Percentiles rank a stretch among this genome's conserved stretches.
phyloP scores from a whole-genome alignment of 2,888 invertebrate species.

The Standfussiana lucernea region DNA sequence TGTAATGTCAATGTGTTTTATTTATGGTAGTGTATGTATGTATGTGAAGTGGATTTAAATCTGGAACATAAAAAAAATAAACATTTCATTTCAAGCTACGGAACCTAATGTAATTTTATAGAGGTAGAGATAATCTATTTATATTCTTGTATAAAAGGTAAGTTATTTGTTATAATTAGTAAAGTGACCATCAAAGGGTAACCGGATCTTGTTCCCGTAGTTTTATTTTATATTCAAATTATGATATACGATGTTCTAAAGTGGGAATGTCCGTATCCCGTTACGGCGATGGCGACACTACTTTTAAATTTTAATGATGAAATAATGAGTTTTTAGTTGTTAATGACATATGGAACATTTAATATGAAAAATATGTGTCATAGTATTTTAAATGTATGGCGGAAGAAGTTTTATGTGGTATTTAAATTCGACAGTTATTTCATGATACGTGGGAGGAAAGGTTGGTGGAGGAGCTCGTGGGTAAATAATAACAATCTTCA shows the following conservation, averaged over 20 bases:
- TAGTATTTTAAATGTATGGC: slow-evolving; percentile 14
- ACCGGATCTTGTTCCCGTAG: slow-evolving; percentile 72
- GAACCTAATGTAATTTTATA: not conserved
- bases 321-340: slow-evolving; percentile 53
- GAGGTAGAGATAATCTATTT: slow-evolving; percentile 25
- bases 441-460: not conserved
- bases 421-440: slow-evolving; percentile 8
- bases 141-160: slow-evolving; percentile 75
- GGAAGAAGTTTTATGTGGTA: slow-evolving; percentile 9
- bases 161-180: slow-evolving; percentile 87
- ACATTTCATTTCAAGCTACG: no score
- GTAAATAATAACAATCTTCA: no score
- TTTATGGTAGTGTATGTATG: no score
- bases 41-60: no score
- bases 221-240: slow-evolving; percentile 74
- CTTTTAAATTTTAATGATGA: slow-evolving; percentile 45
- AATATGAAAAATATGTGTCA: slow-evolving; percentile 33
- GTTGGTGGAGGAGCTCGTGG: no score
- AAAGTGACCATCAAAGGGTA: slow-evolving; percentile 78
- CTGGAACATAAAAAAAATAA: no score
- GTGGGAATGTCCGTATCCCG: slow-evolving; percentile 60
- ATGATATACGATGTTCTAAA: slow-evolving; percentile 70
- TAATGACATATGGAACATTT: slow-evolving; percentile 42
- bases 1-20: no score
- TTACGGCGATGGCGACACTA: slow-evolving; percentile 43